Base-by-base conservation (phyloP, 2,113 vertebrate genomes). In the Limnothrissa miodon region DNA sequence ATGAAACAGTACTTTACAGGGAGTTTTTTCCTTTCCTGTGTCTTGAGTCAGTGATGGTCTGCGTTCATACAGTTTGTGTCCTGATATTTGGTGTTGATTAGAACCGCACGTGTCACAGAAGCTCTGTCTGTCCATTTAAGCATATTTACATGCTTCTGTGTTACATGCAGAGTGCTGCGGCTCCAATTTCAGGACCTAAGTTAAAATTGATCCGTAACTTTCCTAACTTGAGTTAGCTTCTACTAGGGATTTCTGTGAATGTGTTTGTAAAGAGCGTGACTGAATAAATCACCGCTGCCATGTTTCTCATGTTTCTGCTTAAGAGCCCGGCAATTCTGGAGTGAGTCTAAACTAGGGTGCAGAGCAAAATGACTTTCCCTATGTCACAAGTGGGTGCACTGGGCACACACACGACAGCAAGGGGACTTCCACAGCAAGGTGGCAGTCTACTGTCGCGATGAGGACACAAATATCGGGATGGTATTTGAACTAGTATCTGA, bases 241-340 rank as follows among this genome's bases (percentile, higher is more conserved):
- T 80, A 78, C 80, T 46, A 53, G 80, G 78, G 85, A 91, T 88
- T 85, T 88, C 53, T 78, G 70, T 87, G 66, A 83, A 89, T 87
- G 87, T 83, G 89, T 90, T 88, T 87, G 46, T 88, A 88, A 86
- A 89, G 80, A 87, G 88, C 86, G 51, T 79, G 79, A 84, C 86
- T 42, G 0, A 53, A 88, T 92, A 86, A 91, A 92, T 93, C 83
- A 90, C 42, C 36, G 1, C 39, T 80, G 85, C 89, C 84, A 86
- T 0, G 79, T 85, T 15, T 87, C 88, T 93, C 92, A 84, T 78
- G 46, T 94, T 94, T 93, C 92, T 92, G 83, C 78, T n/a, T 44
- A 46, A 83, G 25, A 59, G 84, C 78, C 80, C 85, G 82, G 87
- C 87, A 83, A 66, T 87, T 82, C 87, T 85, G 86, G 82, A 39